A percentile compares a stretch with the other conserved stretches of the same genome.
Conservation (phyloP, 2,797 vertebrate genomes). For the Lepus oiostolus region DNA sequence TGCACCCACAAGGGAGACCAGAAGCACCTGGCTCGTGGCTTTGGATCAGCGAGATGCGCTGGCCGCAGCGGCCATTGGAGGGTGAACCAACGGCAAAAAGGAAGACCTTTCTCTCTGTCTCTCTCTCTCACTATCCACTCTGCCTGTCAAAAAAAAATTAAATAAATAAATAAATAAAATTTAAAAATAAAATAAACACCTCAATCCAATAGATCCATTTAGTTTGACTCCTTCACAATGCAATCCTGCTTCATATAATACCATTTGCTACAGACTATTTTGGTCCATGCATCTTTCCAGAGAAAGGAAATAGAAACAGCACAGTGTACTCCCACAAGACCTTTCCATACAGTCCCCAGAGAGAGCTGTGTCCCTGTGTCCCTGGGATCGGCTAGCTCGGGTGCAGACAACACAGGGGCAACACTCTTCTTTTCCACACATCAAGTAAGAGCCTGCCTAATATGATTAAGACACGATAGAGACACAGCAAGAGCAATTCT, state of each 20-base stretch:
- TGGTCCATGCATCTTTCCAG: conserved; percentile 47
- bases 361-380: neutral
- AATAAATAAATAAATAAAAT: too few relatives aligned
- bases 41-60: too few relatives aligned
- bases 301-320: conserved; percentile 46
- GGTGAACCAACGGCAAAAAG: too few relatives aligned
- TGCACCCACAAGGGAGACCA: too few relatives aligned
- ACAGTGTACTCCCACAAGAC: conserved; percentile 57
- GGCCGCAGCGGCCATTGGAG: too few relatives aligned
- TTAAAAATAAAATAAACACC: too few relatives aligned
- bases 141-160: too few relatives aligned
- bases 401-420: conserved; percentile 15
- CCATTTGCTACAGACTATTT: conserved; percentile 58
- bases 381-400: neutral
- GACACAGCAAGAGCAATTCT: neutral
- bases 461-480: neutral
- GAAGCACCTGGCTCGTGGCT: too few relatives aligned
- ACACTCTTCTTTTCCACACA: neutral
- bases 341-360: conserved; percentile 28
- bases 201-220: neutral
- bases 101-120: too few relatives aligned
- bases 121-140: too few relatives aligned
- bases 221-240: conserved; percentile 15
- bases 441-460: neutral
- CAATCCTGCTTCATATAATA: conserved; percentile 25